A percentile compares a stretch with the other conserved stretches of the same genome.
phyloP scores from a whole-genome alignment of 2,888 invertebrate genomes.

The Antheraea assamensis region DNA sequence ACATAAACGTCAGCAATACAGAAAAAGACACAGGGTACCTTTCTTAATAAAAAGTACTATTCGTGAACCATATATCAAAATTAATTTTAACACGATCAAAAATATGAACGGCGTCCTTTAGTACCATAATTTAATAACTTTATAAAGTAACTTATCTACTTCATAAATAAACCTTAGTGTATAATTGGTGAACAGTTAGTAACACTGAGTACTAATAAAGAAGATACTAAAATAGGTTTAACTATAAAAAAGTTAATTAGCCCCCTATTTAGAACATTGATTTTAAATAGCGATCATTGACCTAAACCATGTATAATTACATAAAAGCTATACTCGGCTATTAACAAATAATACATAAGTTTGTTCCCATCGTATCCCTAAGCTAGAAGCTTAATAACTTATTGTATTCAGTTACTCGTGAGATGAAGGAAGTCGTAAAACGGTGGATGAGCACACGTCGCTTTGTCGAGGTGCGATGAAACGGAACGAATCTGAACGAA shows the following conservation, averaged over 20 bases:
- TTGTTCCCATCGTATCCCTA: background rate
- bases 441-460: conserved; percentile 20
- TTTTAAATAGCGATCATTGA: background rate
- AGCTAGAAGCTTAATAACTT: conserved; percentile 1
- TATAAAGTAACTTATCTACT: too few species aligned
- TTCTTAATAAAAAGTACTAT: background rate
- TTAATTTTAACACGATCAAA: too few species aligned
- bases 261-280: background rate
- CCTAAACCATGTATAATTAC: background rate
- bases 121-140: too few species aligned
- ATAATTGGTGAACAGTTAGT: too few species aligned
- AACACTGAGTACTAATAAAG: too few species aligned
- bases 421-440: conserved; percentile 26
- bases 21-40: background rate
- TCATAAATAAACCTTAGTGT: too few species aligned
- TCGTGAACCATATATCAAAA: too few species aligned
- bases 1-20: background rate
- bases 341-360: background rate
- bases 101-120: too few species aligned
- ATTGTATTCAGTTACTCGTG: conserved; percentile 21
- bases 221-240: too few species aligned
- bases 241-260: background rate
- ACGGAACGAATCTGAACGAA: conserved; percentile 29
- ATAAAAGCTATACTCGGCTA: background rate
- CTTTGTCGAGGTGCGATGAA: conserved; percentile 40